Conservation (phyloP, 1,140 invertebrate species). For the Laodelphax striatellus region DNA sequence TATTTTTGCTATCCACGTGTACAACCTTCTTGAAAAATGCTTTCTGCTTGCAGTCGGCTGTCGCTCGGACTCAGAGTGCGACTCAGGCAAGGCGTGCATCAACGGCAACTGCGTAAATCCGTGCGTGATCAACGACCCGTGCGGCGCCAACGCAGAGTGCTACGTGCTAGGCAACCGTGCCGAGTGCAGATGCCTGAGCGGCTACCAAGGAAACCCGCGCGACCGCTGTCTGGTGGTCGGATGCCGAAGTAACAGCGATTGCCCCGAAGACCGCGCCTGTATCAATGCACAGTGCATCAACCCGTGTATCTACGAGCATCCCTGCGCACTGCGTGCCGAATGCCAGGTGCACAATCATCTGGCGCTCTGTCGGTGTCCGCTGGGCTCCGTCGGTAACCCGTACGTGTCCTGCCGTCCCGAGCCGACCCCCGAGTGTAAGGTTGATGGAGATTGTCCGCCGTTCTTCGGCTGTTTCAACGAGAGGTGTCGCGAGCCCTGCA, state of each 20-base stretch:
- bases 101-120: constrained; percentile 77
- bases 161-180: constrained; percentile 58
- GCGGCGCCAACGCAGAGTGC: constrained; percentile 75
- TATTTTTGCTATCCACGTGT: no score
- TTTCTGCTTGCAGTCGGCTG: constrained; percentile 49
- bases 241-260: constrained; percentile 81
- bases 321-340: constrained; percentile 63
- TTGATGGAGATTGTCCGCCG: constrained; percentile 70
- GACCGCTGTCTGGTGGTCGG: constrained; percentile 66
- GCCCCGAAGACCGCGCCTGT: constrained; percentile 71
- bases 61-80: constrained; percentile 64
- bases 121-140: constrained; percentile 64
- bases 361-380: constrained; percentile 68
- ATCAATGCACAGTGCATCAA: constrained; percentile 75
- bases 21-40: not conserved
- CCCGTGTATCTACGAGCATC: constrained; percentile 66
- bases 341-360: constrained; percentile 72
- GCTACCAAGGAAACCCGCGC: constrained; percentile 69
- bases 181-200: constrained; percentile 65
- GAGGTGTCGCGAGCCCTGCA: constrained; percentile 74
- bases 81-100: constrained; percentile 63
- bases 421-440: constrained; percentile 59
- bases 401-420: constrained; percentile 62
- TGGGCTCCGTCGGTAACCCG: constrained; percentile 58
- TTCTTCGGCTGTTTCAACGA: constrained; percentile 67